Evolutionary conservation across 1,140 invertebrate genomes (phyloP).

Genomic region (Rhynchophorus ferrugineus): DNA sequence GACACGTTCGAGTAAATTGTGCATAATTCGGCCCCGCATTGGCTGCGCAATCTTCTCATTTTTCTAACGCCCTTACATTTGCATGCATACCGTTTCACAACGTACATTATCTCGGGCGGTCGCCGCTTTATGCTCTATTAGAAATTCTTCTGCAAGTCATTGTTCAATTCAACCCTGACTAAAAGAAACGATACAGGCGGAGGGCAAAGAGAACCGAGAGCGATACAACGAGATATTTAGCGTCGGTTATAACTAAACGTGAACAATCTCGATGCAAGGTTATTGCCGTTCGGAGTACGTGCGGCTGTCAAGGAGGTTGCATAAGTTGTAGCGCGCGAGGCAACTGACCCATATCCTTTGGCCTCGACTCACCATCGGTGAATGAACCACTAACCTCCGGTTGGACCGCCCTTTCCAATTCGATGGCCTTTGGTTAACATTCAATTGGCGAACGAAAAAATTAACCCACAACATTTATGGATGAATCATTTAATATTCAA

Average conservation of each 20-base stretch:
- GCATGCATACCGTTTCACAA: background rate
- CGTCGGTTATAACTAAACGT: too few relatives aligned
- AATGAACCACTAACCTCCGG: conserved; percentile 18
- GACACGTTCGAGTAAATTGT: background rate
- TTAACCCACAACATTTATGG: background rate
- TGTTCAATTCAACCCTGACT: too few relatives aligned
- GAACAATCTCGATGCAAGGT: background rate
- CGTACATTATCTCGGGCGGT: too few relatives aligned
- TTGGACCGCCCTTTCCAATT: conserved; percentile 17
- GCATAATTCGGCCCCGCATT: background rate
- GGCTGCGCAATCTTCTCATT: background rate
- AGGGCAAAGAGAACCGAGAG: too few relatives aligned
- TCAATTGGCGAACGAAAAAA: conserved; percentile 1
- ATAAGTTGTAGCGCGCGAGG: conserved; percentile 8
- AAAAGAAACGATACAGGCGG: too few relatives aligned
- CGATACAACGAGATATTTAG: too few relatives aligned
- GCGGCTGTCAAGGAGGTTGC: conserved; percentile 2
- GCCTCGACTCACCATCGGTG: conserved; percentile 10
- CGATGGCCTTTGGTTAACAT: conserved; percentile 6
- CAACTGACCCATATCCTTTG: conserved; percentile 15
- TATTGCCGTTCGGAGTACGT: background rate
- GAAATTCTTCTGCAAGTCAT: too few relatives aligned
- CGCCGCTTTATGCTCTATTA: too few relatives aligned
- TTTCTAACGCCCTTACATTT: background rate
- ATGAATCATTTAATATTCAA: background rate